Conservation (phyloP, 2,888 invertebrate species). For the Rotaria magnacalcarata region DNA sequence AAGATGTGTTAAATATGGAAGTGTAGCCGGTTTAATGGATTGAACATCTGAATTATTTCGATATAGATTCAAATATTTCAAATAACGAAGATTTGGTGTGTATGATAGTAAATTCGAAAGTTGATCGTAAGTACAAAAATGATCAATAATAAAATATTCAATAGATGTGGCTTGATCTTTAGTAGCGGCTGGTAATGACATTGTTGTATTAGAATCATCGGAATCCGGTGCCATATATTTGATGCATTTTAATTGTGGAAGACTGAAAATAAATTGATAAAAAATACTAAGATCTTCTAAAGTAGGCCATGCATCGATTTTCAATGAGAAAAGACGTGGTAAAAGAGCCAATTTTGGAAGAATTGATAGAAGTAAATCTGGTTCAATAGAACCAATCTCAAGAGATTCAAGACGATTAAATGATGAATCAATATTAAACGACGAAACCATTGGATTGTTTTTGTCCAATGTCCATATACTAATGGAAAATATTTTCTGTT, state of each 20-base stretch:
- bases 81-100: neutral
- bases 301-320: neutral
- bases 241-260: neutral
- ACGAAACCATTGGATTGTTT: neutral
- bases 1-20: neutral
- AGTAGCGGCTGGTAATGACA: neutral
- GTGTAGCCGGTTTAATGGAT: neutral
- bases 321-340: neutral
- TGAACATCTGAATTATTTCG: neutral
- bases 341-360: neutral
- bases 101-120: neutral
- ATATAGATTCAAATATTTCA: neutral
- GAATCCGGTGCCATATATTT: neutral
- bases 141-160: neutral
- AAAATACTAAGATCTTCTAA: neutral
- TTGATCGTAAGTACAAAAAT: neutral
- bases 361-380: neutral
- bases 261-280: neutral
- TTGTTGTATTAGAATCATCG: neutral
- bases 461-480: neutral
- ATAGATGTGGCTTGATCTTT: neutral
- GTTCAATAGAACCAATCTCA: neutral
- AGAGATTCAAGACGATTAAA: neutral
- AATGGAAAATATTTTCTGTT: neutral
- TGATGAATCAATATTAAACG: neutral